phyloP scores from a whole-genome alignment of 2,797 vertebrate species.

The Protosalanx chinensis region DNA sequence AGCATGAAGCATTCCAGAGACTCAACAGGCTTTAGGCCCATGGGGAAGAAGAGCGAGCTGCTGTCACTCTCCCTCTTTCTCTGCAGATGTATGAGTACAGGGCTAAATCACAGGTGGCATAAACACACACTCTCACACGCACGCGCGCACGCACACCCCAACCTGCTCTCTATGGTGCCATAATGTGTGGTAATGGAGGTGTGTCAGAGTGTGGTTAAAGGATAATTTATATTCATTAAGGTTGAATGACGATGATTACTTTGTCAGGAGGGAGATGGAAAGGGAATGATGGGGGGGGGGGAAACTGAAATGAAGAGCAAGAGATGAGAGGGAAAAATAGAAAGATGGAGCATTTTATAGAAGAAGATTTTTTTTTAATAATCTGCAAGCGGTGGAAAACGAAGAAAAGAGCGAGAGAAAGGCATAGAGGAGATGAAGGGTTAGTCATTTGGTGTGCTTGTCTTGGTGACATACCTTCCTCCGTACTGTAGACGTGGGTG shows the following conservation, averaged over 20 bases:
- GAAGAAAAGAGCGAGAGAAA: not conserved
- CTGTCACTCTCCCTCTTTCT: not conserved
- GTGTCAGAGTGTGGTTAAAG: not conserved
- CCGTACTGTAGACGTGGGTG: not conserved
- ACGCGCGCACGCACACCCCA: not conserved
- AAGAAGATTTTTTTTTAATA: not conserved
- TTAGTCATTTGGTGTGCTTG: not conserved
- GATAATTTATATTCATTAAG: conserved; percentile 1
- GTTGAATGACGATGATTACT: not conserved
- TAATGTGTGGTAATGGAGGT: not conserved
- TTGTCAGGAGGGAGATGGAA: not conserved
- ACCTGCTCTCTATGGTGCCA: not conserved
- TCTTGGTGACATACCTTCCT: not conserved
- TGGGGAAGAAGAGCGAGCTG: not conserved
- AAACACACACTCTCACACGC: not conserved
- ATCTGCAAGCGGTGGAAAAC: not conserved
- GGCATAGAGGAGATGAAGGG: not conserved
- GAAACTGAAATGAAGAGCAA: not conserved
- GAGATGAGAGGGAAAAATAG: not conserved
- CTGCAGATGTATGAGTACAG: not conserved
- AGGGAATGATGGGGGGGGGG: not conserved
- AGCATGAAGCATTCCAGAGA: not conserved
- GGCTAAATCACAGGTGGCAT: not conserved
- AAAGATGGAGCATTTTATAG: not conserved
- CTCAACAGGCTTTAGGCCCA: not conserved